Evolutionary conservation across 2,888 invertebrate species (phyloP).

Genomic region (Caenorhabditis sp.): DNA sequence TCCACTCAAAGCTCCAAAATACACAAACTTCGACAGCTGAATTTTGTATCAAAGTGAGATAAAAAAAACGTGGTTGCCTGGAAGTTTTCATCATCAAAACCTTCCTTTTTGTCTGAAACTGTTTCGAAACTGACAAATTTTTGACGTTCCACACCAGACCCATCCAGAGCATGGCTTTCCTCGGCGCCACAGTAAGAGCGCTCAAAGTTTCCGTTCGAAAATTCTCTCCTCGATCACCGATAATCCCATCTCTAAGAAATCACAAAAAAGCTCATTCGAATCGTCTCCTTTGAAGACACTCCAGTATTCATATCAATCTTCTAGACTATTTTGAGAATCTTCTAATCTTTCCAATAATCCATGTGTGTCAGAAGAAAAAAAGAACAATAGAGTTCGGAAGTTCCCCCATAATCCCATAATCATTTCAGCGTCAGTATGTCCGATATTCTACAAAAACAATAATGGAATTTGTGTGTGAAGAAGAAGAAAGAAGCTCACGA

Average conservation of each 20-base stretch:
- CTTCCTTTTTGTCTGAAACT: too few species aligned
- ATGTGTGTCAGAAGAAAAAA: constrained; percentile 7
- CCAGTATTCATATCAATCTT: too few species aligned
- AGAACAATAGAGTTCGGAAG: constrained; percentile 17
- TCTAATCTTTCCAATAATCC: not conserved
- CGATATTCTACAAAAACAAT: constrained; percentile 61
- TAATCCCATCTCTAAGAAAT: not conserved
- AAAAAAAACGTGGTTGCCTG: too few species aligned
- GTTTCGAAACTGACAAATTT: not conserved
- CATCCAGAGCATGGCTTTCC: too few species aligned
- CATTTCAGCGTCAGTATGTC: constrained; percentile 55
- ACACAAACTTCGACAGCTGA: not conserved
- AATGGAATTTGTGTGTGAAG: constrained; percentile 55
- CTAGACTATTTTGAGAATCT: constrained; percentile 3
- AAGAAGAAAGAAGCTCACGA: not conserved
- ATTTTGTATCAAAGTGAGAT: not conserved
- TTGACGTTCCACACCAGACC: not conserved
- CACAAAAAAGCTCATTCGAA: not conserved
- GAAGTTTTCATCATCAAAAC: not conserved
- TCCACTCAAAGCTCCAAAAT: not conserved
- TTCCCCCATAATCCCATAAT: constrained; percentile 2
- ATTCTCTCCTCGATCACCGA: not conserved
- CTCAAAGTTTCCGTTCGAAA: too few species aligned
- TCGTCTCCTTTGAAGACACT: not conserved
- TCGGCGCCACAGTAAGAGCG: too few species aligned